Base-by-base conservation (phyloP, 2,113 vertebrate genomes). In the Chloroceryle aenea region DNA sequence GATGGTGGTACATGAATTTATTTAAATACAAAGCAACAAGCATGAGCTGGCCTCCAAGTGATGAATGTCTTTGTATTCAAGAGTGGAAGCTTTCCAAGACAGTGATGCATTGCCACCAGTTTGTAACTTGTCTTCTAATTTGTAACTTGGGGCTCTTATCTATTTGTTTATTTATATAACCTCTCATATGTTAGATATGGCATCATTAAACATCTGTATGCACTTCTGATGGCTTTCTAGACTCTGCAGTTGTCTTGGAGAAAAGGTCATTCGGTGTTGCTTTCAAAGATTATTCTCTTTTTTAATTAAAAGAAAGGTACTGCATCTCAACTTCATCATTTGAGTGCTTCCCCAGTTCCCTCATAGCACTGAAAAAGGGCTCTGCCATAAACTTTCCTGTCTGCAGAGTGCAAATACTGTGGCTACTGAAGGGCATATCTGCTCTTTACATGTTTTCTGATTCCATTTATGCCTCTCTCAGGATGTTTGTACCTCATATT, bases 21-120 rank as follows among this genome's bases (percentile, higher is more conserved):
- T 95, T 95, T 96, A 92, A 94, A 89, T 72, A 92, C 95, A 93
- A 96, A 93, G 59, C 93, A 48, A n/a, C 69, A 95, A 58, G 80
- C 53, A 50, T 75, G 85, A 94, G 86, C 79, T 94, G 61, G 88
- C 77, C 79, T 94, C 90, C 73, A 61, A 78, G 36, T 81, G 61
- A 96, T 77, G 52, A 86, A 90, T 88, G 82, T 55, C 81, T 94
- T 91, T 90, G 89, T 88, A 77, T 90, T 95, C 53, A 48, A 76
- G 58, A 76, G 48, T 87, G 90, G 92, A 92, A 93, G 48, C n/a
- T 75, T 95, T 92, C 94, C 94, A 95, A 90, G 89, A 87, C 86
- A 86, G 64, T 90, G 94, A 90, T 96, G 34, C 92, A 81, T 66
- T 84, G 86, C 80, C 80, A 95, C 80, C 61, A 47, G 80, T 92